phyloP scores from a whole-genome alignment of 2,113 vertebrate genomes.

The Leiothrix lutea region DNA sequence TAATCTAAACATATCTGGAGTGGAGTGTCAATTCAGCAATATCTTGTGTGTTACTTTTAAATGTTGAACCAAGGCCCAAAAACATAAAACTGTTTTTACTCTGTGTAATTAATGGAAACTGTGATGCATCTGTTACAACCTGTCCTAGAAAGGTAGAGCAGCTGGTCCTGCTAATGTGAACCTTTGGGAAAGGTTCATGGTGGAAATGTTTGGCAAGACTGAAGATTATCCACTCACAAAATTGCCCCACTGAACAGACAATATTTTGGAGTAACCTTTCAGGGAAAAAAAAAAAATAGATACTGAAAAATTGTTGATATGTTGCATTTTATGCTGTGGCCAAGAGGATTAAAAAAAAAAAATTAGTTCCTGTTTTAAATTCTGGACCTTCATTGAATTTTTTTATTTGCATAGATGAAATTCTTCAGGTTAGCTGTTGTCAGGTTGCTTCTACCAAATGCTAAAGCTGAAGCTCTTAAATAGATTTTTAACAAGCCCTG shows the following conservation, averaged over 20 bases:
- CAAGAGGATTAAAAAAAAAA: neutral
- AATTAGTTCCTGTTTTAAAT: neutral
- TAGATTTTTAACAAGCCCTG: neutral
- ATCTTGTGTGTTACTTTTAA: neutral
- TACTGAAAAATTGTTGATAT: neutral
- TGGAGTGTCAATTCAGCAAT: neutral
- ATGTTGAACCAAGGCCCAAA: neutral
- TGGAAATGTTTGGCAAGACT: neutral
- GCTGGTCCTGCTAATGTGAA: neutral
- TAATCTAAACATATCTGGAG: neutral
- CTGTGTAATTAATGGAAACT: neutral
- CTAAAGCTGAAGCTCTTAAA: neutral
- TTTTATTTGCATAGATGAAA: neutral
- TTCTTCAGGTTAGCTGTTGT: neutral
- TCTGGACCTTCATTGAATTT: neutral
- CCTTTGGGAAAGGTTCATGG: neutral
- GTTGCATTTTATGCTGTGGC: neutral
- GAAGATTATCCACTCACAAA: neutral
- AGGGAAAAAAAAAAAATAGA: neutral
- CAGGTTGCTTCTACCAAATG: neutral
- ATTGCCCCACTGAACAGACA: neutral
- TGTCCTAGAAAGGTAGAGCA: neutral
- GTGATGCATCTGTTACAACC: neutral
- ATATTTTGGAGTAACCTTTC: neutral
- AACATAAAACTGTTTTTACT: neutral